These are phyloP conservation scores for Chaitophorus viminalis DNA, from an alignment of 2,888 invertebrate genomes.

Conservation along the genomic window DNA sequence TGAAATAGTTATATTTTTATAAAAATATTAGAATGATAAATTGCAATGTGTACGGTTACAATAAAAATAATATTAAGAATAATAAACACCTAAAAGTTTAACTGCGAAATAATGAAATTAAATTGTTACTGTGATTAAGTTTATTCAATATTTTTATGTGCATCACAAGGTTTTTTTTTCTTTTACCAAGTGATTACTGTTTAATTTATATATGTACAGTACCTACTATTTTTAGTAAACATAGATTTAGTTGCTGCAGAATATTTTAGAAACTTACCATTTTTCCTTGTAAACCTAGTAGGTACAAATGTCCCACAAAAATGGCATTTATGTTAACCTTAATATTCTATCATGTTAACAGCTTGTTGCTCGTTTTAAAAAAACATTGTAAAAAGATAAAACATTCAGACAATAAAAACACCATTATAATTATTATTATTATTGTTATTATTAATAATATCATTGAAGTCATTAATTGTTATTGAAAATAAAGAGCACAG, in stretches of 20 bases:
- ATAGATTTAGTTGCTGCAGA: slow-evolving; percentile 18
- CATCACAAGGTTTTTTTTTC: slow-evolving; percentile 49
- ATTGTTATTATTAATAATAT: slow-evolving; percentile 10
- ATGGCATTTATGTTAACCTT: slow-evolving; percentile 39
- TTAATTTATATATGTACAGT: slow-evolving; percentile 54
- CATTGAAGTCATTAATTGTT: neutral
- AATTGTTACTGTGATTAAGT: slow-evolving; percentile 46
- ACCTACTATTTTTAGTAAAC: slow-evolving; percentile 32
- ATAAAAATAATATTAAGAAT: slow-evolving; percentile 39
- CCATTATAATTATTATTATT: slow-evolving; percentile 36
- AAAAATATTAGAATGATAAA: slow-evolving; percentile 45
- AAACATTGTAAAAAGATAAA: slow-evolving; percentile 38
- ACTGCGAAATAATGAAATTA: slow-evolving; percentile 34
- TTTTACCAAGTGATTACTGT: slow-evolving; percentile 45
- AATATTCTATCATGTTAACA: slow-evolving; percentile 47
- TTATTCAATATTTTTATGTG: slow-evolving; percentile 43
- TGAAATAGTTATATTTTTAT: slow-evolving; percentile 61
- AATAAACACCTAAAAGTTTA: slow-evolving; percentile 30
- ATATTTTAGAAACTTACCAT: slow-evolving; percentile 16
- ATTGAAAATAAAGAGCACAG: no score
- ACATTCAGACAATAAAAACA: slow-evolving; percentile 55
- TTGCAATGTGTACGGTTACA: slow-evolving; percentile 49
- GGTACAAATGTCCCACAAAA: slow-evolving; percentile 36
- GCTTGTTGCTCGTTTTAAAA: slow-evolving; percentile 43
- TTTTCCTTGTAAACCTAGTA: slow-evolving; percentile 38